Conservation (phyloP, 1,140 invertebrate genomes). For the Eciton burchellii region DNA sequence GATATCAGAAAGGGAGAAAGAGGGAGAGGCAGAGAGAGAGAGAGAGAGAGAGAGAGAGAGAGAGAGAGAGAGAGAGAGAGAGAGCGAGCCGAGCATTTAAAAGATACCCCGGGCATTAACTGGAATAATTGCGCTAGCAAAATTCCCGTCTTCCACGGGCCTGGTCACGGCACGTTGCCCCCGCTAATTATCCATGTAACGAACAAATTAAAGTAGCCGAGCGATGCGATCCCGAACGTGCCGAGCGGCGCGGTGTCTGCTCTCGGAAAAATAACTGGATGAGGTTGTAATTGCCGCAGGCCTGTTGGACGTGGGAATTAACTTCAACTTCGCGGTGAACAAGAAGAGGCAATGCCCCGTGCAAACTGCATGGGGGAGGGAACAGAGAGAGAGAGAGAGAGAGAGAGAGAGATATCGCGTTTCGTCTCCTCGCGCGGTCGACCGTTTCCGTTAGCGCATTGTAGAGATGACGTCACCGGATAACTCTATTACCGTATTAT, state of each 20-base stretch:
- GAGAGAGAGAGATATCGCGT: background rate
- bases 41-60: background rate
- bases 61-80: too few relatives aligned
- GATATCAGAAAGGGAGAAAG: too few relatives aligned
- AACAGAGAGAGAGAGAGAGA: background rate
- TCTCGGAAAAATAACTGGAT: constrained; percentile 66
- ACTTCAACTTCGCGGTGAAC: constrained; percentile 22
- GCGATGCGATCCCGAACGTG: constrained; percentile 53
- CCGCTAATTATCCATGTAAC: constrained; percentile 72
- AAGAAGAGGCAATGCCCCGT: constrained; percentile 15
- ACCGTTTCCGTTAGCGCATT: background rate
- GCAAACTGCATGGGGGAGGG: background rate
- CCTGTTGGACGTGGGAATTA: constrained; percentile 39
- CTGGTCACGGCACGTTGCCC: constrained; percentile 63
- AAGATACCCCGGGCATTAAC: constrained; percentile 44
- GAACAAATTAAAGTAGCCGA: constrained; percentile 58
- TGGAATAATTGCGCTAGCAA: constrained; percentile 61
- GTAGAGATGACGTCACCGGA: background rate
- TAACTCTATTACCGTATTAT: background rate
- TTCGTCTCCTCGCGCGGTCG: background rate
- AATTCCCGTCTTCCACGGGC: constrained; percentile 47
- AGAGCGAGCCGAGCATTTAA: background rate
- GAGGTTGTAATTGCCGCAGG: constrained; percentile 55
- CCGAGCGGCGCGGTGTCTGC: constrained; percentile 29
- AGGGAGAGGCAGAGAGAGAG: too few relatives aligned